phyloP scores from a whole-genome alignment of 2,888 invertebrate species.

The Steinernema scapterisci region DNA sequence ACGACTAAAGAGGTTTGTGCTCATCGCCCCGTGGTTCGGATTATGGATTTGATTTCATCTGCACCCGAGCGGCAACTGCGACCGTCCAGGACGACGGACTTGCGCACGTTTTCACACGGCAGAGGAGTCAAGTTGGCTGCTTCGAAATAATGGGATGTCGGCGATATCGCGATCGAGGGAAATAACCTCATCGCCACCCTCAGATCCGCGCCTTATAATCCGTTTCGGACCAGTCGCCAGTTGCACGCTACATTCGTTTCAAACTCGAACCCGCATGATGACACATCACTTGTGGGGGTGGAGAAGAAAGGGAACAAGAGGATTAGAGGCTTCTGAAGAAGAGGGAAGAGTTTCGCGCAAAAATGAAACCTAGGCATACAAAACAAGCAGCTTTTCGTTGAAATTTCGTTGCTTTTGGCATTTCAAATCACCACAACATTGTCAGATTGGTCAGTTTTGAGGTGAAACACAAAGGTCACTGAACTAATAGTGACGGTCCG shows the following conservation, averaged over 20 bases:
- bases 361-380: no score
- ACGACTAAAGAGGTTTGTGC: not conserved
- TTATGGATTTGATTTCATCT: not conserved
- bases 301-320: not conserved
- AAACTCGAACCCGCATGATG: not conserved
- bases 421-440: no score
- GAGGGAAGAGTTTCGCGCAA: no score
- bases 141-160: conserved; percentile 6
- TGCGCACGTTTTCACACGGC: no score
- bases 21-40: not conserved
- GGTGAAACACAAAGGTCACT: no score
- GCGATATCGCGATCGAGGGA: not conserved
- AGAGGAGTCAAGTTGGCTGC: no score
- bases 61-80: not conserved
- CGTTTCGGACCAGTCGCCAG: not conserved
- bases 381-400: no score
- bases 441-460: no score
- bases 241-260: not conserved
- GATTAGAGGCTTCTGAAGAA: no score
- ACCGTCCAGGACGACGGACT: no score
- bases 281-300: not conserved
- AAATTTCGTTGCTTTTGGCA: no score
- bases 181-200: not conserved
- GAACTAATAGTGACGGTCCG: no score
- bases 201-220: conserved; percentile 7